A percentile compares a stretch with the other conserved stretches of the same genome.
Evolutionary conservation across 2,113 vertebrate species (phyloP).

Genomic region (Brachypodius melanocephalos): DNA sequence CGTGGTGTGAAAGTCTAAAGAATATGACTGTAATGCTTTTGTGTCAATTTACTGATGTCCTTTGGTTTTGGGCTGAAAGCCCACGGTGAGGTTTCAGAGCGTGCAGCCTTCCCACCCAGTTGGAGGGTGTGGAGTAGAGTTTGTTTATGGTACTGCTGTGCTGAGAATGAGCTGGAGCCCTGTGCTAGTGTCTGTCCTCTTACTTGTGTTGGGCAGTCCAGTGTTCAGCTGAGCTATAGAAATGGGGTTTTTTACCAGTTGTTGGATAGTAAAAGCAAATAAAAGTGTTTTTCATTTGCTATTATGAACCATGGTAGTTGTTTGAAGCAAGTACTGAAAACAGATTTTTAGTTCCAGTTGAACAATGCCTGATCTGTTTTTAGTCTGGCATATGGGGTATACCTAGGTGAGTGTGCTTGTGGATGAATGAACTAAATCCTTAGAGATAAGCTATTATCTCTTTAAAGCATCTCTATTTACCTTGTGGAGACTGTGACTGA

Average conservation of each 20-base stretch:
- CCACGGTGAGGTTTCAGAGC: neutral
- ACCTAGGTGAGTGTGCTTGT: neutral
- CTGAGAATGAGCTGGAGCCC: neutral
- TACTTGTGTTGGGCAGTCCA: neutral
- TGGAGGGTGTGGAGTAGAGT: neutral
- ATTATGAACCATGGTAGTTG: neutral
- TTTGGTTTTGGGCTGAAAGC: neutral
- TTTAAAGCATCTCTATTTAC: neutral
- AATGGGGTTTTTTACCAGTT: neutral
- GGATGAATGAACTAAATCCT: neutral
- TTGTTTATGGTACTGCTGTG: neutral
- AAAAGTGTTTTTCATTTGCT: neutral
- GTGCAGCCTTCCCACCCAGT: neutral
- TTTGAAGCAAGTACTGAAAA: neutral
- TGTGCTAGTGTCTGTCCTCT: neutral
- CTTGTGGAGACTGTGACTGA: neutral
- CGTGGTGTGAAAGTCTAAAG: neutral
- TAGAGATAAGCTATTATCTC: neutral
- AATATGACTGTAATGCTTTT: neutral
- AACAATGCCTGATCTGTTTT: neutral
- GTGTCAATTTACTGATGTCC: neutral
- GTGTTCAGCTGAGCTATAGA: neutral
- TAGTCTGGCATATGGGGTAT: neutral
- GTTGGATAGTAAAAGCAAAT: neutral
- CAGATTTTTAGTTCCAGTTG: neutral